Conservation (phyloP, 2,888 invertebrate species). For the Drosophila sordidula region DNA sequence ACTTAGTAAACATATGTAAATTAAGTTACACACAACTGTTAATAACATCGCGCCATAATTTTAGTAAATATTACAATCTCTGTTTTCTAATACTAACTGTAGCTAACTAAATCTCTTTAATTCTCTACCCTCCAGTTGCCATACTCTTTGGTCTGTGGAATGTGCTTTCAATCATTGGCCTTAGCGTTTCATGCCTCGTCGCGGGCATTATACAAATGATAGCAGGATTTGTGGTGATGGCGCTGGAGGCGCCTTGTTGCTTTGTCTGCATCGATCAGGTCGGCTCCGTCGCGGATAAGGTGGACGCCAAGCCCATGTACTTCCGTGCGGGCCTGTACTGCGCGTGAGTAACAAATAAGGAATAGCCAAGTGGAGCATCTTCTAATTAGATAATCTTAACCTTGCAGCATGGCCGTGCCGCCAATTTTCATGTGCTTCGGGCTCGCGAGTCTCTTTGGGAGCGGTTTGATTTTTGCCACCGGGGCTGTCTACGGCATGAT, state of each 20-base stretch:
- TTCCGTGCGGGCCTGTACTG: slow-evolving; percentile 94
- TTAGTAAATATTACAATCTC: background rate
- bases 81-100: background rate
- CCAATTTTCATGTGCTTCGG: slow-evolving; percentile 92
- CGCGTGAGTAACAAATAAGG: slow-evolving; percentile 88
- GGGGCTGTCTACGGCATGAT: slow-evolving; percentile 97
- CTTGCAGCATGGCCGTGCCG: slow-evolving; percentile 90
- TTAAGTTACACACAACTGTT: background rate
- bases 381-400: slow-evolving; percentile 1
- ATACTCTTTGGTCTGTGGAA: slow-evolving; percentile 93
- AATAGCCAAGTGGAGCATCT: background rate
- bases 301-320: slow-evolving; percentile 94
- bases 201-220: slow-evolving; percentile 95
- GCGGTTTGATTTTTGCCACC: slow-evolving; percentile 94
- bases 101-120: background rate
- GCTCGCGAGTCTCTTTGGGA: slow-evolving; percentile 92
- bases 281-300: slow-evolving; percentile 92
- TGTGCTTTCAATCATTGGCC: slow-evolving; percentile 88
- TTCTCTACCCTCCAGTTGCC: slow-evolving; percentile 88
- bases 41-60: background rate
- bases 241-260: slow-evolving; percentile 98
- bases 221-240: slow-evolving; percentile 94
- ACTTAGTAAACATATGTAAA: background rate
- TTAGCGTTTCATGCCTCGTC: slow-evolving; percentile 89
- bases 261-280: slow-evolving; percentile 98